These are phyloP conservation scores for Oncorhynchus tshawytscha DNA, from an alignment of 2,113 vertebrate species.

Conservation along the genomic window DNA sequence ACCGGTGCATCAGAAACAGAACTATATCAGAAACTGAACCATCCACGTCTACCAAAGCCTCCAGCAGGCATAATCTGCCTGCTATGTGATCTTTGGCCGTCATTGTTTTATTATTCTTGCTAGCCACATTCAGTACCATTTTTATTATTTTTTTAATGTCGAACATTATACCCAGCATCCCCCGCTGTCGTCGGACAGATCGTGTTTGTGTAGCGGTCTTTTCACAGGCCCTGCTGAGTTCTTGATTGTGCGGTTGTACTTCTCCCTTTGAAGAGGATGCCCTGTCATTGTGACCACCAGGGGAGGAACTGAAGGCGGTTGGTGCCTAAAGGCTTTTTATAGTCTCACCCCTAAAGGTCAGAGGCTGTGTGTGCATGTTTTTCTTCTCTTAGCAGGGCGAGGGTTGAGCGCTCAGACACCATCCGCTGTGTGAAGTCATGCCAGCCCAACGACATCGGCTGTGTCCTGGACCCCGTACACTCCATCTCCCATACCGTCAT, in stretches of 20 bases:
- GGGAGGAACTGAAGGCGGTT: conserved; percentile 22
- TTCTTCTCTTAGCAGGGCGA: conserved; percentile 57
- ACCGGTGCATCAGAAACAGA: conserved; percentile 48
- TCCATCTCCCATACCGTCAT: conserved; percentile 91
- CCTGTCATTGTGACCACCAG: conserved; percentile 49
- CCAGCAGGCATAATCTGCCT: conserved; percentile 49
- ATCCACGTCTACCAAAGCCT: conserved; percentile 55
- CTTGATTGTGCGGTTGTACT: conserved; percentile 47
- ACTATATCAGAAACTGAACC: conserved; percentile 52
- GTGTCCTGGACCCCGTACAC: conserved; percentile 82
- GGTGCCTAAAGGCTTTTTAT: conserved; percentile 22
- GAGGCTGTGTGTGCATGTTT: background rate
- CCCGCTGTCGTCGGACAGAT: conserved; percentile 50
- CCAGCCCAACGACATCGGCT: conserved; percentile 78
- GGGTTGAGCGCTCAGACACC: conserved; percentile 81
- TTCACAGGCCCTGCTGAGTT: conserved; percentile 48
- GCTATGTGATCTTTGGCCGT: conserved; percentile 48
- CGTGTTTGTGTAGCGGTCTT: conserved; percentile 59
- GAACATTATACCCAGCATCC: conserved; percentile 47
- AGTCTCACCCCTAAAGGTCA: conserved; percentile 7
- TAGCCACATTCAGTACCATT: conserved; percentile 49
- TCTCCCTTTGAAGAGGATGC: conserved; percentile 28
- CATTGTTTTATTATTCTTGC: conserved; percentile 61
- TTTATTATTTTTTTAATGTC: conserved; percentile 48
- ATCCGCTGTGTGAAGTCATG: conserved; percentile 91